Evolutionary conservation across 2,113 vertebrate species (phyloP), one percentile per base, ranked within the genome.

Genomic region (Gambusia holbrooki): DNA sequence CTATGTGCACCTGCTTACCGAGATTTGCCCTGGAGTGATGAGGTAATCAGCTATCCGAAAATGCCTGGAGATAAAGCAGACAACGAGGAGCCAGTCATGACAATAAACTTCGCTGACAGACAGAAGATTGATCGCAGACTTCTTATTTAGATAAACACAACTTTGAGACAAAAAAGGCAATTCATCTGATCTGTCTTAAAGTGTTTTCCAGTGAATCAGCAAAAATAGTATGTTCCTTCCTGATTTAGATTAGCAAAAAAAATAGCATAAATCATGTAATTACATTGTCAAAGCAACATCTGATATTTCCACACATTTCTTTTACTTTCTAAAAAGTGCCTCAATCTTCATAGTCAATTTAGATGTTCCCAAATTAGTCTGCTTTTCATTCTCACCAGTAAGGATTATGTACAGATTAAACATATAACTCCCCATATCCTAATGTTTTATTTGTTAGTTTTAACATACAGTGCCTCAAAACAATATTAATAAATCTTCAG

Each of bases 101-200:
- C 90, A 90, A 88, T 90, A 88, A 90, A 89, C 84, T 80, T 90
- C 88, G 72, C 90, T 71, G 90, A 89, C 76, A 81, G 81, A 89
- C 81, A 86, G 76, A 93, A 93, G 92, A 94, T 93, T 92, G 91
- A 94, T 93, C 88, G 66, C 90, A 79, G 84, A 80, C 85, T 90
- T 89, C 86, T 88, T 88, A 90, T 92, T 93, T 93, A 89, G 88
- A 92, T 88, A 93, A 93, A 93, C 87, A 90, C 81, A 51, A 85
- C 86, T 82, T 84, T 63, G 77, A 77, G 78, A 91, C 51, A 58
- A 58, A 91, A 92, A 92, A 93, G 86, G 85, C 86, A 90, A 92
- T 92, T 93, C 90, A 88, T 93, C 87, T 93, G 90, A 93, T 92
- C 84, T 80, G 84, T 90, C 88, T 79, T 69, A 60, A 61, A 76